Percentiles rank a stretch among this genome's conserved stretches.
These are phyloP conservation scores for Vesta saturnalis DNA, from an alignment of 2,888 invertebrate genomes.

Conservation along the genomic window DNA sequence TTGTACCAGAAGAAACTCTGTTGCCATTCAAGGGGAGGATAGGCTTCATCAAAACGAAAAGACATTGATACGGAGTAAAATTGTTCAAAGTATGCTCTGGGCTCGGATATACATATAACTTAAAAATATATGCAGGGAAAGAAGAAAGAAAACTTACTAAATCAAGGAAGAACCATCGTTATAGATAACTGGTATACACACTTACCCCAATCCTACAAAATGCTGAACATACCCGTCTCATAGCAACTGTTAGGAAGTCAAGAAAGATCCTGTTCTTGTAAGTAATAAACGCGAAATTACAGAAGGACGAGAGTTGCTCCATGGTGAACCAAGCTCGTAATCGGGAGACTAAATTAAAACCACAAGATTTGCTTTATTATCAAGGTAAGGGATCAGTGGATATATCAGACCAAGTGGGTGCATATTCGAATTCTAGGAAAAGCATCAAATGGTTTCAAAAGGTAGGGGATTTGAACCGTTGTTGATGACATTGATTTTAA, in stretches of 20 bases:
- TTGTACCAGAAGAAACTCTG: slow-evolving; percentile 34
- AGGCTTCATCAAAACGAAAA: slow-evolving; percentile 7
- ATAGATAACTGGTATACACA: neutral
- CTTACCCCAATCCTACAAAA: neutral
- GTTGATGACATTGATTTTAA: neutral
- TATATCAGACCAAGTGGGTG: neutral
- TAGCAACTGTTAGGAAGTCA: neutral
- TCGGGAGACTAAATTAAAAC: neutral
- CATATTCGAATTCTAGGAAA: neutral
- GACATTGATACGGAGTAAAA: neutral
- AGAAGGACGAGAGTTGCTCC: too few relatives aligned
- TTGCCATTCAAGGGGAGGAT: slow-evolving; percentile 36
- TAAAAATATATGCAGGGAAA: neutral
- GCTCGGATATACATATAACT: neutral
- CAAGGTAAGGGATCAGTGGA: neutral
- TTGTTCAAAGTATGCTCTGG: too few relatives aligned
- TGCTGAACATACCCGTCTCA: neutral
- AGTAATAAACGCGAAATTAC: too few relatives aligned
- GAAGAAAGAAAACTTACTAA: neutral
- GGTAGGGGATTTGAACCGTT: too few relatives aligned
- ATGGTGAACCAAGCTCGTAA: too few relatives aligned
- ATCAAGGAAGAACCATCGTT: neutral
- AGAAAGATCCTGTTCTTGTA: too few relatives aligned
- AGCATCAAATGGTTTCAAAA: too few relatives aligned
- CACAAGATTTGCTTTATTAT: neutral